Evolutionary conservation across 2,888 invertebrate species (phyloP).

Genomic region (Clusia tigrina): DNA sequence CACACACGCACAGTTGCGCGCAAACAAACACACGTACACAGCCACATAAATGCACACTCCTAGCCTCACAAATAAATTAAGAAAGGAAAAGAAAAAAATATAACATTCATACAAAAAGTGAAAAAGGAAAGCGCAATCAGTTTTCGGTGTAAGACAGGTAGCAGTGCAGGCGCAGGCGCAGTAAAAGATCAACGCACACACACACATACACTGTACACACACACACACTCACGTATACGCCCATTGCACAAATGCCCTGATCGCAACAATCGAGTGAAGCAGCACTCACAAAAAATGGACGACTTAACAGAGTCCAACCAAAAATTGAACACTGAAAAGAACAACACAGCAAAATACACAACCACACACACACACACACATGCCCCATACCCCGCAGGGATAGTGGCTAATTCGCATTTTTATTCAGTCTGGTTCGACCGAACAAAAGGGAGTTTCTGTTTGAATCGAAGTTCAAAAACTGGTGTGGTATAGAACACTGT

Average conservation of each 20-base stretch:
- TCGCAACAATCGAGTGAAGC: slow-evolving; percentile 22
- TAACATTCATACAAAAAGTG: slow-evolving; percentile 1
- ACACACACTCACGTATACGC: neutral
- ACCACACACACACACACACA: neutral
- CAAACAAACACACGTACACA: neutral
- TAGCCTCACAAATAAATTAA: neutral
- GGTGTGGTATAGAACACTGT: too few relatives aligned
- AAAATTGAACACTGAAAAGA: neutral
- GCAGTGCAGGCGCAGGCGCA: slow-evolving; percentile 9
- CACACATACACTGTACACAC: too few relatives aligned
- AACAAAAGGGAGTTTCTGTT: too few relatives aligned
- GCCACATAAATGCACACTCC: neutral
- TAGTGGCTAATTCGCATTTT: too few relatives aligned
- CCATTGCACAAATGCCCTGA: neutral
- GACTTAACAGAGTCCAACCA: neutral
- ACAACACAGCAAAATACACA: neutral
- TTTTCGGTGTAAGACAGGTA: slow-evolving; percentile 28
- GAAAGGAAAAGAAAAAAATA: slow-evolving; percentile 1
- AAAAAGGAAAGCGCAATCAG: slow-evolving; percentile 15
- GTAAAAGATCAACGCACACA: slow-evolving; percentile 11
- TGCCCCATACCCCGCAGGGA: too few relatives aligned
- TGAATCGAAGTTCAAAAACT: too few relatives aligned
- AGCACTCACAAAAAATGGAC: slow-evolving; percentile 11
- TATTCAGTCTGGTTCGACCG: too few relatives aligned
- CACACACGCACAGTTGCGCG: neutral